Evolutionary conservation across 1,140 invertebrate species (phyloP), one percentile per base, ranked within the genome.

Genomic region (Drosophila leontia): DNA sequence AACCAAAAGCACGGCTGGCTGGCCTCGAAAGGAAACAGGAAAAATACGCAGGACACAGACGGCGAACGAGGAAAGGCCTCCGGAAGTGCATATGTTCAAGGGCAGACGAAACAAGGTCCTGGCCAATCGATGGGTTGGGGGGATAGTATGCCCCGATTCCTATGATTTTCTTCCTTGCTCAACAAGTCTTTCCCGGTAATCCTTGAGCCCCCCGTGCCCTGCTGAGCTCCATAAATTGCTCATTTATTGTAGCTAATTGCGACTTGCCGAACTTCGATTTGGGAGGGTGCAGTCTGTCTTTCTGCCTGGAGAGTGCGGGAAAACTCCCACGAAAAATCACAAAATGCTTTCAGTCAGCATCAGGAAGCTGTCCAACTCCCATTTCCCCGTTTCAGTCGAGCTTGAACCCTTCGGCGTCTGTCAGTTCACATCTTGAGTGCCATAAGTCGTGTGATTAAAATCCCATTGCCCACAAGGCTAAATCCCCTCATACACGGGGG

Each of bases 401-500:
- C 29, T 58, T 60, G 75, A 88, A 82, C 88, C 72, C 78, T 83
- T 90, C 84, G 82, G 80, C 83, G 86, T 85, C 86, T 91, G 85
- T 92, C 88, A 82, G 88, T 91, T 91, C 81, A 91, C 81, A 88
- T 91, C 78, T 85, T 82, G 88, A 90, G 91, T 92, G 91, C 91
- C 91, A 92, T 92, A 92, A 92, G 91, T 92, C 90, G 91, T 92
- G 91, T 92, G 88, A 92, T 92, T 92, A 92, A 92, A 92, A 91
- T 81, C 87, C 88, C 91, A 91, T 92, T 82, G 91, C 87, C 87
- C 86, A 83, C 84, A 91, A 91, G 82, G 87, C 87, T 80, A 91
- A 91, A 91, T 87, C 80, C 84, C 55, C 65, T 56, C 80, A 56
- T 34, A 44, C 61, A 75, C 23, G 8, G 34, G 15, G 29, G 23